A percentile compares a stretch with the other conserved stretches of the same genome.
Conservation (phyloP, 2,113 vertebrate genomes). For the Pelecanoides urinatrix region DNA sequence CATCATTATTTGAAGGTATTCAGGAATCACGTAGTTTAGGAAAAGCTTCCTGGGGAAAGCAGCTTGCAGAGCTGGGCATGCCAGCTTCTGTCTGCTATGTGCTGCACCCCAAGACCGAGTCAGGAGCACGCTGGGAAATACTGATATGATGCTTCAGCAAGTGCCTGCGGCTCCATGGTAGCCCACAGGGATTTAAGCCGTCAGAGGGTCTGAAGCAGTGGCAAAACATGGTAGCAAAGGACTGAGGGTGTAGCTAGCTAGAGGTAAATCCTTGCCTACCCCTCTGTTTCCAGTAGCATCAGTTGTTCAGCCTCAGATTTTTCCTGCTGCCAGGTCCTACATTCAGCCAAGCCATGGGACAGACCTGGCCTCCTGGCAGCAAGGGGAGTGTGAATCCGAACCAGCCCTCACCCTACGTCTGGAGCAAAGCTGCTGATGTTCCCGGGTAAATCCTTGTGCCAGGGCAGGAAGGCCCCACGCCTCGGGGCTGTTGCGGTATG, state of each 20-base stretch:
- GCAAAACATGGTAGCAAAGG: not conserved
- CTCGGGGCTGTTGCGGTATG: fast-evolving
- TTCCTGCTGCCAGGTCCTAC: not conserved
- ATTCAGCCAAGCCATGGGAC: not conserved
- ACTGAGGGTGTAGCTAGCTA: not conserved
- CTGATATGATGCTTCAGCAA: not conserved
- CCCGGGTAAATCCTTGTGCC: not conserved
- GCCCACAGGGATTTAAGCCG: not conserved
- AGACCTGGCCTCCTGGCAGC: not conserved
- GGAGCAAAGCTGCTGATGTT: not conserved
- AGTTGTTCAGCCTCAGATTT: not conserved
- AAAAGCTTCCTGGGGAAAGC: not conserved
- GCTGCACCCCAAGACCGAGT: not conserved
- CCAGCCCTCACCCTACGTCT: not conserved
- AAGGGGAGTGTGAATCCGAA: not conserved
- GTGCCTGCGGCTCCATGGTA: not conserved
- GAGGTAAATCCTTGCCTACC: not conserved
- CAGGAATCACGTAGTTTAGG: not conserved
- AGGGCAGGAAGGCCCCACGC: fast-evolving
- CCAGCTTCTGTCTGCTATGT: not conserved
- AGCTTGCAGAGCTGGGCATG: not conserved
- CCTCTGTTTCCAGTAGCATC: not conserved
- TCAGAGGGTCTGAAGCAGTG: not conserved
- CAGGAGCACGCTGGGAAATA: not conserved
- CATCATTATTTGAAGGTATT: not conserved